A percentile compares a stretch with the other conserved stretches of the same genome.
Evolutionary conservation across 2,888 invertebrate species (phyloP).

Genomic region (Schizotus pectinicornis): DNA sequence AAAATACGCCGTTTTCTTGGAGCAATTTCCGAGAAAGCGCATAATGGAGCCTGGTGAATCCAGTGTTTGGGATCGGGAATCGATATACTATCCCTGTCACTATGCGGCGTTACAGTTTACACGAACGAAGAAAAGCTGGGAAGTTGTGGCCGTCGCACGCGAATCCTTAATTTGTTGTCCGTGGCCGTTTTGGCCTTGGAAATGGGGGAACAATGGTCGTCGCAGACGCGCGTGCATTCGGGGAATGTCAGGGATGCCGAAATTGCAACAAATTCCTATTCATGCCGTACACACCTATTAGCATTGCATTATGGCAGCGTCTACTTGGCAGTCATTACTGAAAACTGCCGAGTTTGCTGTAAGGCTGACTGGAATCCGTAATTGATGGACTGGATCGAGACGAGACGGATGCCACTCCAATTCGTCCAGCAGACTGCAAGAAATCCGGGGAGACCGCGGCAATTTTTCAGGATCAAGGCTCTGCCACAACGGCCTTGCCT

Average conservation of each 20-base stretch:
- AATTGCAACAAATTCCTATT: constrained; percentile 42
- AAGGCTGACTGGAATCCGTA: constrained; percentile 29
- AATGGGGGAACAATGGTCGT: constrained; percentile 16
- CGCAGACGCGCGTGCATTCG: constrained; percentile 43
- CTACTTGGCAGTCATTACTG: constrained; percentile 33
- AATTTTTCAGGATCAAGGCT: too few species aligned
- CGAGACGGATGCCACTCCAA: too few species aligned
- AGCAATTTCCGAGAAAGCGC: too few species aligned
- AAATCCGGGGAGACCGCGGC: too few species aligned
- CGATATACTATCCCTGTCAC: too few species aligned
- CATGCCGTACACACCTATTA: constrained; percentile 33
- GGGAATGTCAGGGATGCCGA: constrained; percentile 45
- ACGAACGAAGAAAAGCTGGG: too few species aligned
- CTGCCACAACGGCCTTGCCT: too few species aligned
- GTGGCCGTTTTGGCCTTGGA: constrained; percentile 12
- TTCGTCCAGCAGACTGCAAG: too few species aligned
- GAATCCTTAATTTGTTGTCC: not conserved
- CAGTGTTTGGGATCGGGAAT: too few species aligned
- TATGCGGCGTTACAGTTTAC: too few species aligned
- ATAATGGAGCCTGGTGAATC: too few species aligned
- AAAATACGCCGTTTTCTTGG: too few species aligned
- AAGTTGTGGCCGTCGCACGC: not conserved
- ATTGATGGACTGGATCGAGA: constrained; percentile 1
- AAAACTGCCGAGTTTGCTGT: constrained; percentile 28
- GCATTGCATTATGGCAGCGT: constrained; percentile 35